These are phyloP conservation scores for Aldabrachelys gigantea DNA, from an alignment of 2,113 vertebrate genomes.

Conservation along the genomic window DNA sequence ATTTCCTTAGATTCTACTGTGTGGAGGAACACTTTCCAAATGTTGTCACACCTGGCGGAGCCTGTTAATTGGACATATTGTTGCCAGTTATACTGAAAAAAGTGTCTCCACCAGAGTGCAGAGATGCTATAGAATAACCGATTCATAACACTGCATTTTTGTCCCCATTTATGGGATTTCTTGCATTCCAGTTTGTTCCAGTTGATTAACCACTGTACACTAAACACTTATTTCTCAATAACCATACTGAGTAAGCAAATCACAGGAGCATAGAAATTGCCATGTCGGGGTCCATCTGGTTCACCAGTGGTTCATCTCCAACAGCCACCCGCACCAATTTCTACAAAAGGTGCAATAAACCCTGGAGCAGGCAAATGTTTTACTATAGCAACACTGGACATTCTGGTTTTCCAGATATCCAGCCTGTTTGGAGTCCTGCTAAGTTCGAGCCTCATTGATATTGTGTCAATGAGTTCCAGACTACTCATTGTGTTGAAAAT, in stretches of 20 bases:
- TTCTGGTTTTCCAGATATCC: neutral
- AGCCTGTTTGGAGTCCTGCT: neutral
- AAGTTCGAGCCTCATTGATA: neutral
- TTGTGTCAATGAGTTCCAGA: neutral
- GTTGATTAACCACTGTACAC: neutral
- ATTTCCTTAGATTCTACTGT: rapidly evolving
- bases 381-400: neutral
- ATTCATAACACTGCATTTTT: neutral
- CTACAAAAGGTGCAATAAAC: neutral
- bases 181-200: neutral
- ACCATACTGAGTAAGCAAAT: neutral
- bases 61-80: neutral
- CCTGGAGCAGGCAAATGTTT: neutral
- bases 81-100: neutral
- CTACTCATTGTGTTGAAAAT: neutral
- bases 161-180: neutral
- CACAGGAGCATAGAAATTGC: neutral
- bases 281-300: slow-evolving; percentile 1
- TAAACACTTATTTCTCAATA: neutral
- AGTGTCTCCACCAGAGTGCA: neutral
- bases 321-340: neutral
- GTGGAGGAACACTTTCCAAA: neutral
- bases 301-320: neutral
- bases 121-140: neutral
- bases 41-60: neutral